phyloP scores from a whole-genome alignment of 2,113 vertebrate genomes.

The Piprites chloris region DNA sequence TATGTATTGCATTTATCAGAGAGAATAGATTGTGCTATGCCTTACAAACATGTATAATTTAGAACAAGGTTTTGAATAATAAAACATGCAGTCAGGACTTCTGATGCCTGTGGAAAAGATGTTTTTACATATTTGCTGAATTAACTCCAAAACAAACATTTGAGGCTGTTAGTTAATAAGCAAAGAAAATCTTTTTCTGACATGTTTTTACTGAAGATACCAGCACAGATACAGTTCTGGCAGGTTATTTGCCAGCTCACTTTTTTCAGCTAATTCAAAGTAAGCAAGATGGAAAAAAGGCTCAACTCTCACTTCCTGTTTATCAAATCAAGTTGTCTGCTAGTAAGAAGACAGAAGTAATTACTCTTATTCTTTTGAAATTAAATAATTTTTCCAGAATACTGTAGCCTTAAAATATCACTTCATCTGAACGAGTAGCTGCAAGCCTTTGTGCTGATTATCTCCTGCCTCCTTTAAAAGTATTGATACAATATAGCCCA shows the following conservation, averaged over 20 bases:
- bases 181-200: background rate
- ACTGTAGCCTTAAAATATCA: background rate
- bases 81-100: background rate
- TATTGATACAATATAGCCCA: background rate
- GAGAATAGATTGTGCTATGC: background rate
- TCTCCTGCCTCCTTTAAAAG: background rate
- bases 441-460: background rate
- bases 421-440: slow-evolving; percentile 2
- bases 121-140: background rate
- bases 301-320: slow-evolving; percentile 67
- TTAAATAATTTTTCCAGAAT: slow-evolving; percentile 30
- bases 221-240: slow-evolving; percentile 20
- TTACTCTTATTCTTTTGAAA: slow-evolving; percentile 2
- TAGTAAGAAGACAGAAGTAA: slow-evolving; percentile 2
- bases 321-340: slow-evolving; percentile 28
- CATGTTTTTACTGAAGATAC: background rate
- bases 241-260: background rate
- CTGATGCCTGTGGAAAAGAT: background rate
- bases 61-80: background rate
- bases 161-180: background rate
- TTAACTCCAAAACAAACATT: background rate
- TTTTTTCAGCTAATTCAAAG: slow-evolving; percentile 40
- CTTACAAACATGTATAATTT: background rate
- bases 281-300: slow-evolving; percentile 23
- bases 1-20: background rate